Conservation (phyloP, 2,113 vertebrate species). For the Eptesicus fuscus region DNA sequence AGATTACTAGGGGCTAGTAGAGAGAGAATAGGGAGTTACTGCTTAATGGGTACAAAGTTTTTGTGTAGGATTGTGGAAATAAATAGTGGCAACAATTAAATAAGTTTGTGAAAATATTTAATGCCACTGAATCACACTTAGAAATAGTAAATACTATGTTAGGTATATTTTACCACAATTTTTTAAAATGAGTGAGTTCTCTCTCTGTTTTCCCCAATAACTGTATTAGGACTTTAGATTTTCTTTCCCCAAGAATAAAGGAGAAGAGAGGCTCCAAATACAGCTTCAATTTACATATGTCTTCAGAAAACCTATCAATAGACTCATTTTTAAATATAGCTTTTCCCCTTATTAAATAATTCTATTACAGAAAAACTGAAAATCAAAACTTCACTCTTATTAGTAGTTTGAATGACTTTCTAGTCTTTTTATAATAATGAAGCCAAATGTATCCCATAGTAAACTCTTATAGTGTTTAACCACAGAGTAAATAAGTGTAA, state of each 20-base stretch:
- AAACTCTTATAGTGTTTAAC: background rate
- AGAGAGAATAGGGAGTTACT: background rate
- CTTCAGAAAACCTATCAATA: background rate
- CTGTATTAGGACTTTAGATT: slow-evolving; percentile 17
- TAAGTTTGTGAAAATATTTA: background rate
- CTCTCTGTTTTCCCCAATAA: slow-evolving; percentile 1
- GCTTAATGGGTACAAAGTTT: background rate
- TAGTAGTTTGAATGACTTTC: background rate
- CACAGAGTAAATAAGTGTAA: background rate
- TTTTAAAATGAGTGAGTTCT: background rate
- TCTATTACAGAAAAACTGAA: slow-evolving; percentile 1
- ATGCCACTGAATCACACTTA: background rate
- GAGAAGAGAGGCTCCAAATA: background rate
- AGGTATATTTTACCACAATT: background rate
- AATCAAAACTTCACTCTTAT: background rate
- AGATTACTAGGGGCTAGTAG: background rate
- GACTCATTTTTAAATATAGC: background rate
- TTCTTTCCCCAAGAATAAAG: background rate
- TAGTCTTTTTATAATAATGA: slow-evolving; percentile 6
- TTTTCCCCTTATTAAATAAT: background rate
- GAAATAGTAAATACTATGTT: slow-evolving; percentile 12
- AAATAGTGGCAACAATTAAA: background rate
- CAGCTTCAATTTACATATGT: background rate
- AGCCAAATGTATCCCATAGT: background rate
- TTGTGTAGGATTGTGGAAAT: background rate